Conservation (phyloP, 2,888 invertebrate genomes). For the Luperina testacea region DNA sequence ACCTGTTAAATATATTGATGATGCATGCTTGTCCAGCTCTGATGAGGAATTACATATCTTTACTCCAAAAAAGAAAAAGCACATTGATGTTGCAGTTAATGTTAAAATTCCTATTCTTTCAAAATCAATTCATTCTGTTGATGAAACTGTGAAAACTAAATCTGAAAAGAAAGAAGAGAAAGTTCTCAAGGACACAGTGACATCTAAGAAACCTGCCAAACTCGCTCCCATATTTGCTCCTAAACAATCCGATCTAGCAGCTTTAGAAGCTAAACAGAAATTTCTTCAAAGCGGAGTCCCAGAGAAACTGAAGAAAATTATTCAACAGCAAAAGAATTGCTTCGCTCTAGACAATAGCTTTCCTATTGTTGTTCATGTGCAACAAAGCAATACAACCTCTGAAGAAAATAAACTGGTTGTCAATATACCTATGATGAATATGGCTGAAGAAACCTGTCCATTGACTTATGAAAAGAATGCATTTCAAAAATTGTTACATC, state of each 20-base stretch:
- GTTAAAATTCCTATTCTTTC: slow-evolving; percentile 3
- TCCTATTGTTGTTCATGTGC: slow-evolving; percentile 92
- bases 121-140: slow-evolving; percentile 16
- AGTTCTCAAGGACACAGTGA: slow-evolving; percentile 42
- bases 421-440: slow-evolving; percentile 40
- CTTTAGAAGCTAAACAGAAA: slow-evolving; percentile 91
- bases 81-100: slow-evolving; percentile 29
- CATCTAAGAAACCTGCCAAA: slow-evolving; percentile 78
- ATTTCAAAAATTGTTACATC: slow-evolving; percentile 70
- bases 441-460: slow-evolving; percentile 36
- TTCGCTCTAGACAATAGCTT: slow-evolving; percentile 87
- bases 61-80: slow-evolving; percentile 83
- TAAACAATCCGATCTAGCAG: slow-evolving; percentile 90
- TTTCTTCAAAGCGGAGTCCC: slow-evolving; percentile 94
- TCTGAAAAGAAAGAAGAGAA: slow-evolving; percentile 52
- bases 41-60: slow-evolving; percentile 86
- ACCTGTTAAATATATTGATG: slow-evolving; percentile 83
- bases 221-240: slow-evolving; percentile 93
- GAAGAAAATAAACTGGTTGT: slow-evolving; percentile 15
- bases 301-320: slow-evolving; percentile 90
- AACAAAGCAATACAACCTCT: slow-evolving; percentile 79
- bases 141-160: slow-evolving; percentile 33
- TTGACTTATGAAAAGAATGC: slow-evolving; percentile 49
- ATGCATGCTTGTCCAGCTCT: slow-evolving; percentile 77
- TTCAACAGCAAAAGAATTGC: slow-evolving; percentile 84